Conservation (phyloP, 2,888 invertebrate genomes). For the Loripinus fragilis region DNA sequence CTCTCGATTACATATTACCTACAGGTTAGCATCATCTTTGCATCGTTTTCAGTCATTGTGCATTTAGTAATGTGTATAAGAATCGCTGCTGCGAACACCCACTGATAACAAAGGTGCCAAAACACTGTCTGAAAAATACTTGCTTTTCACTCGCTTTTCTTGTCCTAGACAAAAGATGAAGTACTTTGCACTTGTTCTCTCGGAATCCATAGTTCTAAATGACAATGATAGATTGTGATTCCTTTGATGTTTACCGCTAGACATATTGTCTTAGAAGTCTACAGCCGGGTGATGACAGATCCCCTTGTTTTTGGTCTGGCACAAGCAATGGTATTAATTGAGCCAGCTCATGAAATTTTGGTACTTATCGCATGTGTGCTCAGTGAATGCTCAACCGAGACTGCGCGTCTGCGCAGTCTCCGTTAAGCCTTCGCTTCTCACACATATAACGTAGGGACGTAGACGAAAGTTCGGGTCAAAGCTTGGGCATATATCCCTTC, state of each 20-base stretch:
- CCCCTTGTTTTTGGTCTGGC: not conserved
- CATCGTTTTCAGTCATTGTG: conserved; percentile 2
- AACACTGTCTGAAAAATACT: conserved; percentile 1
- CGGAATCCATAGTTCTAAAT: conserved; percentile 19
- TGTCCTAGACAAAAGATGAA: conserved; percentile 19
- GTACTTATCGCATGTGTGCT: no score
- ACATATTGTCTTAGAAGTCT: conserved; percentile 21
- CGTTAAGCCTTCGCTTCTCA: no score
- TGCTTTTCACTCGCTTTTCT: conserved; percentile 1
- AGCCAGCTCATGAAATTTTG: no score
- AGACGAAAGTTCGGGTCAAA: no score
- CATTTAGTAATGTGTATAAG: conserved; percentile 13
- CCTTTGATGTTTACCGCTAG: conserved; percentile 27
- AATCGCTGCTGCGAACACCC: conserved; percentile 1
- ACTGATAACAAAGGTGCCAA: conserved; percentile 14
- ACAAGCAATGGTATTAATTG: not conserved
- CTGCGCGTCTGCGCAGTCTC: no score
- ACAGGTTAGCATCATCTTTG: not conserved
- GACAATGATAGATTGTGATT: not conserved
- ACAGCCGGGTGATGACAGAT: conserved; percentile 23
- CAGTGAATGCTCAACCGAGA: no score
- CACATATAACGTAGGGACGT: no score
- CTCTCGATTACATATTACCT: not conserved
- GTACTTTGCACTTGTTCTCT: conserved; percentile 26
- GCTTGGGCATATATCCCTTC: no score